A percentile compares a stretch with the other conserved stretches of the same genome.
Conservation (phyloP, 2,888 invertebrate genomes). For the Agriopis leucophaearia region DNA sequence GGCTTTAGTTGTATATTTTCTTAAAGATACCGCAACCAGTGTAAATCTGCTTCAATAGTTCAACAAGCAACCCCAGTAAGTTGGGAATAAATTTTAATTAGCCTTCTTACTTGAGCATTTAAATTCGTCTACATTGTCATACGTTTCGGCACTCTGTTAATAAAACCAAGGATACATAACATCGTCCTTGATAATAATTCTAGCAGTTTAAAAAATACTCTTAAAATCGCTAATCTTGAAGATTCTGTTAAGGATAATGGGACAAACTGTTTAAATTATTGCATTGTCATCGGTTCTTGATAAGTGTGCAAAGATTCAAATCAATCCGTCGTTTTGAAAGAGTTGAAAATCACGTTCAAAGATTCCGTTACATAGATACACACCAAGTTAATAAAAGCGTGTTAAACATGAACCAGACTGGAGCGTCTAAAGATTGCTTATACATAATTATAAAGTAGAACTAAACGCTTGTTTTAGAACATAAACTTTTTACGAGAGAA, state of each 20-base stretch:
- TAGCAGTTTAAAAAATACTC: no score
- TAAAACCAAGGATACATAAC: background rate
- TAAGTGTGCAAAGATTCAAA: no score
- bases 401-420: background rate
- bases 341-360: no score
- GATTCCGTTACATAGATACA: no score
- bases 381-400: no score
- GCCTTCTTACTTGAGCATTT: background rate
- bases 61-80: background rate
- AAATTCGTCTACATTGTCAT: background rate
- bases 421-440: background rate
- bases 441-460: constrained; percentile 1
- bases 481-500: constrained; percentile 22
- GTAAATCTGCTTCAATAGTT: background rate
- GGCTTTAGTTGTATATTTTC: background rate
- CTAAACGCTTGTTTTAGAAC: background rate
- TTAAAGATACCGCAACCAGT: background rate
- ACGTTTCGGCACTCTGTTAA: background rate
- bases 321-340: no score
- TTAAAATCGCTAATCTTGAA: no score
- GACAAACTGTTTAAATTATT: no score
- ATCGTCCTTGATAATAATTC: background rate
- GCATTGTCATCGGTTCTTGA: no score
- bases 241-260: no score
- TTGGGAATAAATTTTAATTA: background rate